Percentiles rank a stretch among this genome's conserved stretches.
phyloP scores from a whole-genome alignment of 2,888 invertebrate genomes.

The Atethmia centrago region DNA sequence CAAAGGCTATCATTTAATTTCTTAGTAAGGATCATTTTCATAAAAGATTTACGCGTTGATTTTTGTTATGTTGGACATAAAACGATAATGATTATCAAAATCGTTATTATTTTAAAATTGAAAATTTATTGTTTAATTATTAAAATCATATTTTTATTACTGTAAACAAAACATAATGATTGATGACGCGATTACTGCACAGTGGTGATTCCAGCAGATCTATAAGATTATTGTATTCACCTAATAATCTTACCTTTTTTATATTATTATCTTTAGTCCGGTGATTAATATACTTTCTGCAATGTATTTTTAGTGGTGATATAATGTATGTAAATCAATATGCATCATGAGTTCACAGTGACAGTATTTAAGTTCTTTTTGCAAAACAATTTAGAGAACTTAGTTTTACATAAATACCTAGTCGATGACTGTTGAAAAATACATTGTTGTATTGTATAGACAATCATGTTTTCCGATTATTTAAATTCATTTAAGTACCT shows the following conservation, averaged over 20 bases:
- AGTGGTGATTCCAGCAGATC: not conserved
- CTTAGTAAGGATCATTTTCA: not conserved
- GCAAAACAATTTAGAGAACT: not conserved
- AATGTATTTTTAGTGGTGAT: constrained; percentile 13
- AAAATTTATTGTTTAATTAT: not conserved
- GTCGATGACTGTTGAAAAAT: constrained; percentile 21
- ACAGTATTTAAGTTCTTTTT: not conserved
- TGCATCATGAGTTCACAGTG: too few relatives aligned
- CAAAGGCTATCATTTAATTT: too few relatives aligned
- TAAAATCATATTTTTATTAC: not conserved
- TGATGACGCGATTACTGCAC: not conserved
- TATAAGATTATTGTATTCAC: constrained; percentile 6
- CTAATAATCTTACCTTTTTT: not conserved
- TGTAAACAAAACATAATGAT: not conserved
- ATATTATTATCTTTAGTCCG: constrained; percentile 24
- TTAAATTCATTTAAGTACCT: constrained; percentile 9
- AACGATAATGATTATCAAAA: not conserved
- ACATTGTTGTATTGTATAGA: constrained; percentile 14
- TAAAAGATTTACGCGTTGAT: not conserved
- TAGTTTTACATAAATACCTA: not conserved
- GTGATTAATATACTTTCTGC: not conserved
- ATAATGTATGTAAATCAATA: not conserved
- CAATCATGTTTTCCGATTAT: constrained; percentile 34
- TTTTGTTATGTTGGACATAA: not conserved
- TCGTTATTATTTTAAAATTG: not conserved